phyloP scores from a whole-genome alignment of 1,140 invertebrate species.

The Halotydeus destructor region DNA sequence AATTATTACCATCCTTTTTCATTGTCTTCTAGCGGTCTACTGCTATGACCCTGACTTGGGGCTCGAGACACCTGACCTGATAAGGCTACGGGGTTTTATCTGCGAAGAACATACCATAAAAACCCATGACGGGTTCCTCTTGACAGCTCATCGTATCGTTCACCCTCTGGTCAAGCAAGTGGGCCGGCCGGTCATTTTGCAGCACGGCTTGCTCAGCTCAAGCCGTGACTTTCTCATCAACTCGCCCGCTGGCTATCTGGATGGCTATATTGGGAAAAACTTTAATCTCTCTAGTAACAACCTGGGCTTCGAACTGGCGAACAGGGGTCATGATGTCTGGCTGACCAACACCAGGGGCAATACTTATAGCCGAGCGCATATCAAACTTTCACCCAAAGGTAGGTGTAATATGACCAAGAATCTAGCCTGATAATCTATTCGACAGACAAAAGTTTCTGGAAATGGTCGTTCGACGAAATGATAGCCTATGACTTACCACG shows the following conservation, averaged over 20 bases:
- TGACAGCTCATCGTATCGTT: slow-evolving; percentile 43
- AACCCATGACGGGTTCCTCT: slow-evolving; percentile 47
- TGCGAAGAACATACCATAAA: slow-evolving; percentile 28
- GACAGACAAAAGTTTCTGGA: slow-evolving; percentile 24
- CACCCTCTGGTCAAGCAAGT: slow-evolving; percentile 18
- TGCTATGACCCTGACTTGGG: no score
- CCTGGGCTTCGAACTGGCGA: slow-evolving; percentile 17
- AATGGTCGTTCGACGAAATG: slow-evolving; percentile 25
- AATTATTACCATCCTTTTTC: no score
- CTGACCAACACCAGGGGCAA: slow-evolving; percentile 24
- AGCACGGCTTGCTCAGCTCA: slow-evolving; percentile 11
- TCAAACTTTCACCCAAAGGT: no score
- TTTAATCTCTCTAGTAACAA: not conserved
- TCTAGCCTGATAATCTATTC: no score
- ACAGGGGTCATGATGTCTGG: slow-evolving; percentile 25
- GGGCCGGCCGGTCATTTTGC: slow-evolving; percentile 7
- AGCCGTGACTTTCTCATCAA: slow-evolving; percentile 20
- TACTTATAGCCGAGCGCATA: slow-evolving; percentile 13
- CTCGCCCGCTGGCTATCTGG: slow-evolving; percentile 28
- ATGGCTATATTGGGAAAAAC: no score
- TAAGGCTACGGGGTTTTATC: slow-evolving; percentile 7
- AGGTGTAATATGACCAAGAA: no score
- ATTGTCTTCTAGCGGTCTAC: no score
- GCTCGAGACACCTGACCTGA: no score
- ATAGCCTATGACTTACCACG: slow-evolving; percentile 28